phyloP scores from a whole-genome alignment of 2,113 vertebrate species.

The Sylvietta virens region DNA sequence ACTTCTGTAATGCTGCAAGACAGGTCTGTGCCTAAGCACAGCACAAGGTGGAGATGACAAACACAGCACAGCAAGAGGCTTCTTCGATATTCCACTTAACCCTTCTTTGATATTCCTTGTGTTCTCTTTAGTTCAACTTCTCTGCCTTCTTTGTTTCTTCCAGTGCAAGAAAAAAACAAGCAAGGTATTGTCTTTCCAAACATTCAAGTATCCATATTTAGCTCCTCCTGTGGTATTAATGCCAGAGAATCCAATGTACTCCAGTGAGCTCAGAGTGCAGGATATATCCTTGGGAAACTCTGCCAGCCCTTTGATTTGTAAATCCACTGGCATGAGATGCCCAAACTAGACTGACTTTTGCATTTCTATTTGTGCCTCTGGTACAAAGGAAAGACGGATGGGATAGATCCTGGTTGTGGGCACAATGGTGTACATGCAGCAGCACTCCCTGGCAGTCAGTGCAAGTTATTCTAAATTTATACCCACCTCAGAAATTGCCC shows the following conservation, averaged over 20 bases:
- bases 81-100: neutral
- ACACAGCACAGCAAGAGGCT: neutral
- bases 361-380: slow-evolving; percentile 30
- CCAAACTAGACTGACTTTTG: slow-evolving; percentile 8
- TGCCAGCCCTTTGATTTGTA: slow-evolving; percentile 44
- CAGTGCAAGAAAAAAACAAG: neutral
- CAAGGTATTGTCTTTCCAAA: slow-evolving; percentile 37
- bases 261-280: slow-evolving; percentile 4
- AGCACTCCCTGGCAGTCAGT: neutral
- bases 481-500: neutral
- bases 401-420: neutral
- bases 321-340: neutral
- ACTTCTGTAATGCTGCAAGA: slow-evolving; percentile 50
- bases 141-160: neutral
- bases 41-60: slow-evolving; percentile 21
- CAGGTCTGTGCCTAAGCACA: slow-evolving; percentile 25
- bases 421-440: neutral
- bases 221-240: slow-evolving; percentile 26
- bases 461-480: neutral
- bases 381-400: neutral
- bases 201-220: slow-evolving; percentile 34
- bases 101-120: neutral
- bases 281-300: neutral
- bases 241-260: slow-evolving; percentile 34
- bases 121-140: neutral